Conservation (phyloP, 2,797 vertebrate genomes). For the Malacoctenus gilli region DNA sequence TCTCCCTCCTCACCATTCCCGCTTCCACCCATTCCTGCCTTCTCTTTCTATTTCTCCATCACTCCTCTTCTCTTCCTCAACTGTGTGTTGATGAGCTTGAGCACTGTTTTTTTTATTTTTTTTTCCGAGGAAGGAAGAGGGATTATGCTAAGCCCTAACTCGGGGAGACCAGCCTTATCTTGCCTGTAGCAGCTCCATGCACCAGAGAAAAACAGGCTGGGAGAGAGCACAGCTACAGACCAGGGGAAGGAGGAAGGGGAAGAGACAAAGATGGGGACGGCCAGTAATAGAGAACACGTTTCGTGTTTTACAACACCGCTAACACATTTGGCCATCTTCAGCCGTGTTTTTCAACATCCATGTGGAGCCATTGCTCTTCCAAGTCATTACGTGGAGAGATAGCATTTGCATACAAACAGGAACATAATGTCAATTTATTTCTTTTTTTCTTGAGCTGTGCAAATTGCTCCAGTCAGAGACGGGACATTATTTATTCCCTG, state of each 20-base stretch:
- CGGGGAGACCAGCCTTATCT: slow-evolving; percentile 83
- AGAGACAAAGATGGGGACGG: slow-evolving; percentile 62
- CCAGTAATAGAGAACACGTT: slow-evolving; percentile 60
- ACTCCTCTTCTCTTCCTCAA: slow-evolving; percentile 70
- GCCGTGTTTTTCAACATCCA: slow-evolving; percentile 20
- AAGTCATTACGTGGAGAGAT: slow-evolving; percentile 12
- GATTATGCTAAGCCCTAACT: slow-evolving; percentile 86
- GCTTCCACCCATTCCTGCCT: slow-evolving; percentile 34
- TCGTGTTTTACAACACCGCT: slow-evolving; percentile 53
- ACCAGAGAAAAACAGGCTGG: slow-evolving; percentile 80
- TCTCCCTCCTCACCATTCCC: slow-evolving; percentile 28
- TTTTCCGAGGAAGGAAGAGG: slow-evolving; percentile 76
- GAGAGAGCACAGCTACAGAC: slow-evolving; percentile 76
- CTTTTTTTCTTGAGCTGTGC: slow-evolving; percentile 2
- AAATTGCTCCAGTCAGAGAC: slow-evolving; percentile 42
- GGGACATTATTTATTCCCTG: slow-evolving; percentile 45
- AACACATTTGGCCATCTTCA: slow-evolving; percentile 35
- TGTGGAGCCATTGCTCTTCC: background rate
- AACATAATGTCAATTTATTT: slow-evolving; percentile 19
- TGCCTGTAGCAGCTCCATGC: slow-evolving; percentile 82
- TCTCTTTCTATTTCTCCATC: slow-evolving; percentile 67
- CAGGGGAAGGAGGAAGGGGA: slow-evolving; percentile 48
- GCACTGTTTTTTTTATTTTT: slow-evolving; percentile 69
- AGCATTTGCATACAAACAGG: slow-evolving; percentile 37
- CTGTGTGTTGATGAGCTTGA: slow-evolving; percentile 79